A percentile compares a stretch with the other conserved stretches of the same genome.
These are phyloP conservation scores for Drosophila tani DNA, from an alignment of 1,140 invertebrate genomes.

Conservation along the genomic window DNA sequence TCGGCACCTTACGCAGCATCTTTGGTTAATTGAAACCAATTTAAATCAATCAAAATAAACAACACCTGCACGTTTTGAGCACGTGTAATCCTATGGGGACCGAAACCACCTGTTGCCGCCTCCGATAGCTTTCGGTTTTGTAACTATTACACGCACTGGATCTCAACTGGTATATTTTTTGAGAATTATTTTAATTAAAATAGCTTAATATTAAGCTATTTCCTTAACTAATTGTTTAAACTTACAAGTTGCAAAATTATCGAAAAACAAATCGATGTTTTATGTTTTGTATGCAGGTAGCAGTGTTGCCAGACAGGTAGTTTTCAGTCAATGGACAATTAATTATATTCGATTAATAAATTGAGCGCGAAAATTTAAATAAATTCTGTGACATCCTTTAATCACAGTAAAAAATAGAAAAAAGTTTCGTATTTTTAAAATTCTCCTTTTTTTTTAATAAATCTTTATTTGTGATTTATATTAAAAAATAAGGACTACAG, in stretches of 20 bases:
- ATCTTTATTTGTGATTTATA: too few relatives aligned
- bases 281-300: too few relatives aligned
- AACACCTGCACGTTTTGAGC: slow-evolving; percentile 15
- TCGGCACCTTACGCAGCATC: slow-evolving; percentile 87
- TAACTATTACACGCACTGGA: not conserved
- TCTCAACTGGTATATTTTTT: not conserved
- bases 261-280: not conserved
- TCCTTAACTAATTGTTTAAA: slow-evolving; percentile 2
- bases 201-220: not conserved
- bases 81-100: slow-evolving; percentile 30
- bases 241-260: slow-evolving; percentile 31
- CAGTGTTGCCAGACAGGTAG: not conserved
- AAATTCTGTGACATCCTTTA: too few relatives aligned
- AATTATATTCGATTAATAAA: not conserved
- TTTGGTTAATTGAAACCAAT: slow-evolving; percentile 36
- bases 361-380: not conserved
- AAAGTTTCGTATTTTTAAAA: too few relatives aligned
- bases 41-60: slow-evolving; percentile 17
- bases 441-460: too few relatives aligned
- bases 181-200: not conserved
- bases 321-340: not conserved
- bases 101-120: slow-evolving; percentile 58
- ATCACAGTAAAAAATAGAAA: too few relatives aligned
- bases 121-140: not conserved
- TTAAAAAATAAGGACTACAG: too few relatives aligned